A percentile compares a stretch with the other conserved stretches of the same genome.
Evolutionary conservation across 2,113 vertebrate genomes (phyloP).

Genomic region (Sylvia atricapilla): DNA sequence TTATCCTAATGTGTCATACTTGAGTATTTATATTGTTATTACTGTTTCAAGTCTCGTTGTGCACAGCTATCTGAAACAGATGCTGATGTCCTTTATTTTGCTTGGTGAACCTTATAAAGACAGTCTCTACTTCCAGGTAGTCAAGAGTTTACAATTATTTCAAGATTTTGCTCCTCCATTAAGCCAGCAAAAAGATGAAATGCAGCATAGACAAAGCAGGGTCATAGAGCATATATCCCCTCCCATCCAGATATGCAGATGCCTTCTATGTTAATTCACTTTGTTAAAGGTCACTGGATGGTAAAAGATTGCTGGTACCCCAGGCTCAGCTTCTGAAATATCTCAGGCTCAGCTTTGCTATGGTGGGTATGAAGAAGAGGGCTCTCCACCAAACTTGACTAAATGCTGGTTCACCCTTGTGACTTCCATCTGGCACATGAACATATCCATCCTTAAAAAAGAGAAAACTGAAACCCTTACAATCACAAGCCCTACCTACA

Average conservation of each 20-base stretch:
- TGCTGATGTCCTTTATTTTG: neutral
- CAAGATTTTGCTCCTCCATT: neutral
- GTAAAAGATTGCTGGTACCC: neutral
- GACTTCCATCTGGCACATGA: neutral
- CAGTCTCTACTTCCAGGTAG: neutral
- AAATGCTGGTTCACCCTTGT: neutral
- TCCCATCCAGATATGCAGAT: neutral
- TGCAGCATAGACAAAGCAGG: rapidly evolving
- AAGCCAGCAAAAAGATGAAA: neutral
- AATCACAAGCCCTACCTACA: neutral
- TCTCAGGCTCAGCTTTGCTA: neutral
- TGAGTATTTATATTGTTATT: neutral
- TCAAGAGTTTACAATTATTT: neutral
- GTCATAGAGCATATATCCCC: neutral
- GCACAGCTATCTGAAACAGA: neutral
- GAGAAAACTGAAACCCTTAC: neutral
- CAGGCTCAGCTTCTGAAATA: neutral
- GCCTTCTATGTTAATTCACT: neutral
- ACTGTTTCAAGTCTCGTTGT: neutral
- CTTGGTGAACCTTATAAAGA: neutral
- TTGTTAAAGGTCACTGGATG: neutral
- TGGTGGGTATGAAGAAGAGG: neutral
- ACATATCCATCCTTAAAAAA: neutral
- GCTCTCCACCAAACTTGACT: neutral
- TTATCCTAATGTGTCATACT: neutral